These are phyloP conservation scores for Hemiscyllium ocellatum DNA, from an alignment of 2,113 vertebrate species.

Conservation along the genomic window DNA sequence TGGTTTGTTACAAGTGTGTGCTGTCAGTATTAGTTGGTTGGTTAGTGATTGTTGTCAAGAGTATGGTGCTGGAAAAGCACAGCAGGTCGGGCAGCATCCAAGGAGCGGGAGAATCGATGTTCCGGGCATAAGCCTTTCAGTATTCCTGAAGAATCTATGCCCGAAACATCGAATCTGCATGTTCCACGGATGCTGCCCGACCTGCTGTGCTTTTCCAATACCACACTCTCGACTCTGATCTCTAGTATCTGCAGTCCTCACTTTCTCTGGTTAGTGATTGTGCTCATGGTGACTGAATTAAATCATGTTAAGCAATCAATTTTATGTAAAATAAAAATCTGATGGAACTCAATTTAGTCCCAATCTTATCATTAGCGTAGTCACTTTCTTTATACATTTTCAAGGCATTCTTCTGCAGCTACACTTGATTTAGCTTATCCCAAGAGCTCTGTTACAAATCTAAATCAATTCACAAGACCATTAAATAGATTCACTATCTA, in stretches of 20 bases:
- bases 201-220: no score
- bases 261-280: background rate
- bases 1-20: background rate
- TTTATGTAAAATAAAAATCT: background rate
- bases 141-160: no score
- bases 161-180: no score
- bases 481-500: background rate
- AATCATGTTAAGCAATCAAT: constrained; percentile 13
- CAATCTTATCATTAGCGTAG: background rate
- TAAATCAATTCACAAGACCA: background rate
- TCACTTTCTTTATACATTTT: background rate
- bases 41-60: background rate
- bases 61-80: no score
- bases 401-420: background rate
- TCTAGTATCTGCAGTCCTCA: no score
- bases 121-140: no score
- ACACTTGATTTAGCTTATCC: background rate
- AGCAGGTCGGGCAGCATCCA: no score
- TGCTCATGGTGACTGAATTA: background rate
- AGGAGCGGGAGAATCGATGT: no score
- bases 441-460: background rate
- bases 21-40: background rate
- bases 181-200: no score
- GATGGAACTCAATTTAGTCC: background rate
- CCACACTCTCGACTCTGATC: no score